Evolutionary conservation across 2,797 vertebrate species (phyloP).

Genomic region (Threskiornis aethiopicus): DNA sequence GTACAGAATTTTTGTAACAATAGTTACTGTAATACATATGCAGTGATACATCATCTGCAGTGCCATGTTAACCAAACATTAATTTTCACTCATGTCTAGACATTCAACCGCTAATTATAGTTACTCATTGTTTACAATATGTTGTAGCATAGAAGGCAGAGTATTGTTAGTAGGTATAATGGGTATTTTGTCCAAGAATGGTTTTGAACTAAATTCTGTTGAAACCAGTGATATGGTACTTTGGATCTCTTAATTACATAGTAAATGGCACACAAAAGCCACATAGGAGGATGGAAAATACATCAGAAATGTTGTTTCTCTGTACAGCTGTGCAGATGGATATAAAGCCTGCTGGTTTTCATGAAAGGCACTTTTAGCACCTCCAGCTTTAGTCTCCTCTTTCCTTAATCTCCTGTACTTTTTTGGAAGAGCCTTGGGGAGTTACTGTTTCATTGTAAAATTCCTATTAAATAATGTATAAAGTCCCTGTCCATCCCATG

Average conservation of each 20-base stretch:
- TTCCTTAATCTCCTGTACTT: neutral
- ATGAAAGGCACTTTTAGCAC: neutral
- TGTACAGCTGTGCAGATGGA: neutral
- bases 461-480: neutral
- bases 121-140: neutral
- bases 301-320: neutral
- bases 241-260: neutral
- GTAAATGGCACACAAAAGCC: neutral
- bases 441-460: neutral
- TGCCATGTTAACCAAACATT: neutral
- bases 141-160: neutral
- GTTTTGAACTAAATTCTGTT: neutral
- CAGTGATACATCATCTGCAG: neutral
- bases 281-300: neutral
- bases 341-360: neutral
- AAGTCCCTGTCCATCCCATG: neutral
- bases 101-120: neutral
- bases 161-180: neutral
- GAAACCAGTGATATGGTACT: neutral
- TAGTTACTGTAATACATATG: neutral
- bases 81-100: neutral
- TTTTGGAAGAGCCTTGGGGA: neutral
- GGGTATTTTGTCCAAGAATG: neutral
- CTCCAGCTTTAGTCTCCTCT: neutral
- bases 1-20: neutral